A percentile compares a stretch with the other conserved stretches of the same genome.
phyloP scores from a whole-genome alignment of 2,797 vertebrate species.

The Pantherophis vulpinus region DNA sequence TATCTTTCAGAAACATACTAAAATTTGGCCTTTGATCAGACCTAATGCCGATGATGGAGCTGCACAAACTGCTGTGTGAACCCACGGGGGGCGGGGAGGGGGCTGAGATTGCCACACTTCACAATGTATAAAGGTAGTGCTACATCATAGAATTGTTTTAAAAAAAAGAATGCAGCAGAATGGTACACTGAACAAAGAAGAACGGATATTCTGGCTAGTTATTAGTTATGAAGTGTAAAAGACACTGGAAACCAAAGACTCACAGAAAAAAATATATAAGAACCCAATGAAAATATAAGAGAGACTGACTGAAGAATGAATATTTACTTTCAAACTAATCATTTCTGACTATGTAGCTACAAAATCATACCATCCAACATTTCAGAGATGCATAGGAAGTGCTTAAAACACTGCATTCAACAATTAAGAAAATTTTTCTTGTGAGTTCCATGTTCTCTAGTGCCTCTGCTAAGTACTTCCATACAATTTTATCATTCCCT shows the following conservation, averaged over 20 bases:
- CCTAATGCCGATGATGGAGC: too few relatives aligned
- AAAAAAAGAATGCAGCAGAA: neutral
- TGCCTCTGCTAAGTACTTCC: neutral
- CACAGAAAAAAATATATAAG: neutral
- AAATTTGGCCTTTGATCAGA: neutral
- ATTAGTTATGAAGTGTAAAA: neutral
- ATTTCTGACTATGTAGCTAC: neutral
- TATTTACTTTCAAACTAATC: neutral
- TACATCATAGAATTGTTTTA: neutral
- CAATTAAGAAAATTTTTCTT: neutral
- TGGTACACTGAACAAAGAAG: neutral
- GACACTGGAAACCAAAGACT: neutral
- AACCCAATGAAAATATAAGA: neutral
- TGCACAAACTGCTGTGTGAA: too few relatives aligned
- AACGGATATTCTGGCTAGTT: too few relatives aligned
- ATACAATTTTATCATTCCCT: neutral
- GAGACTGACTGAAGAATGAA: neutral
- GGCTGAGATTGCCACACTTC: neutral
- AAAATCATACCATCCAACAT: neutral
- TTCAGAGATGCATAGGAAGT: neutral
- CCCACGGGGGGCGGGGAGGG: neutral
- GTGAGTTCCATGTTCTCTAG: neutral
- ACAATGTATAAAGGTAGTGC: neutral
- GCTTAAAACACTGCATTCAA: neutral
- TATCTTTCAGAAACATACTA: neutral